Evolutionary conservation across 2,797 vertebrate genomes (phyloP).

Genomic region (Fistularia commersonii): DNA sequence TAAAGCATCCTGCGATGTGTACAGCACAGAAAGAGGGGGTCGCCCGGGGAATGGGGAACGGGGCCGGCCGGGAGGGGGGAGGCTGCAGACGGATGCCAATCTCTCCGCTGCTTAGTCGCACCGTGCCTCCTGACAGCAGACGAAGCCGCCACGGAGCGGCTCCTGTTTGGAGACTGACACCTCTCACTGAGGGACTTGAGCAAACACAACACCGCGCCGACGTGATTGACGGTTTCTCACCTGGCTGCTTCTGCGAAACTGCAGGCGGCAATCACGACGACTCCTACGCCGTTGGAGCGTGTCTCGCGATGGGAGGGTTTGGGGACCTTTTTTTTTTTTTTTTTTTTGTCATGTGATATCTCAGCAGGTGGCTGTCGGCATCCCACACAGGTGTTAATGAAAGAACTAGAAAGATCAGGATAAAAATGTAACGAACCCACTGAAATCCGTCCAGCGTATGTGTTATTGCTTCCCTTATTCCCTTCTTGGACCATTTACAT

Average conservation of each 20-base stretch:
- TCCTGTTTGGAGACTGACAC: constrained; percentile 43
- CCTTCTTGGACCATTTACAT: too few relatives aligned
- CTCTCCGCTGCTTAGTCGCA: constrained; percentile 53
- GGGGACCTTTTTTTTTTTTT: too few relatives aligned
- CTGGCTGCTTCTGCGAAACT: constrained; percentile 21
- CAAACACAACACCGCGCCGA: constrained; percentile 47
- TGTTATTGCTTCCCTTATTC: too few relatives aligned
- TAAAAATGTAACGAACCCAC: too few relatives aligned
- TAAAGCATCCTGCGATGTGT: constrained; percentile 56
- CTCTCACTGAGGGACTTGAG: constrained; percentile 39
- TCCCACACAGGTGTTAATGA: too few relatives aligned
- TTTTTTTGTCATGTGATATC: too few relatives aligned
- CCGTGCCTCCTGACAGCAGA: constrained; percentile 53
- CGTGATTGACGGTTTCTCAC: constrained; percentile 40
- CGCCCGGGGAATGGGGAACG: too few relatives aligned
- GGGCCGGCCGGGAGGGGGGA: constrained; percentile 30
- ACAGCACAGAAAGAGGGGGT: constrained; percentile 49
- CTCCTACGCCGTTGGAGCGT: constrained; percentile 16
- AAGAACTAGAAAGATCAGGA: too few relatives aligned
- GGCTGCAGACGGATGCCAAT: constrained; percentile 59
- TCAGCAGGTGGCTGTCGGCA: too few relatives aligned
- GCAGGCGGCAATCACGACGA: constrained; percentile 24
- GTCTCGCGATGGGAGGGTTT: constrained; percentile 5
- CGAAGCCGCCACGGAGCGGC: constrained; percentile 47
- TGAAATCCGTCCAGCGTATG: too few relatives aligned